These are phyloP conservation scores for Lucilia cuprina DNA, from an alignment of 1,140 invertebrate genomes.

Conservation along the genomic window DNA sequence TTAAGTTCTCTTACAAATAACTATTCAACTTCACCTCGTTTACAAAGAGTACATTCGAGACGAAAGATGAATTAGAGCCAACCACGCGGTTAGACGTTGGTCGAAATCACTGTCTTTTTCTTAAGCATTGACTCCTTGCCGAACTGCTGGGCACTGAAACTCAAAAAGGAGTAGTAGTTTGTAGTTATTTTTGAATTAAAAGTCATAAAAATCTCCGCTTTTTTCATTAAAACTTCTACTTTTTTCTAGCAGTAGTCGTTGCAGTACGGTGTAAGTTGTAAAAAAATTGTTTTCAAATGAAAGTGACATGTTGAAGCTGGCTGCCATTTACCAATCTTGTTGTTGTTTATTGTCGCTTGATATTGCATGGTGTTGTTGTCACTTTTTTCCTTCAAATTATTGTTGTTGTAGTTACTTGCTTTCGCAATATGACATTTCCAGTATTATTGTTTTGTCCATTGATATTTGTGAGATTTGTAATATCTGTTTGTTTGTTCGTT, in stretches of 20 bases:
- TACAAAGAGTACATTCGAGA: too few species aligned
- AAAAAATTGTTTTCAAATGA: background rate
- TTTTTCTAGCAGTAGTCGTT: background rate
- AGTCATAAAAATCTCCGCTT: background rate
- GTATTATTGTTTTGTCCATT: background rate
- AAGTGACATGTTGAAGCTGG: conserved; percentile 13
- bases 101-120: too few species aligned
- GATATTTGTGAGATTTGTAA: background rate
- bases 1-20: too few species aligned
- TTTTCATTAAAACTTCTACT: background rate
- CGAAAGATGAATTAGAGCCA: too few species aligned
- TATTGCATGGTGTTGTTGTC: background rate
- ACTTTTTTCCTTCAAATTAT: background rate
- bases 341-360: background rate
- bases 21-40: too few species aligned
- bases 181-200: background rate
- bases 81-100: too few species aligned
- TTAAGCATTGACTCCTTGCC: too few species aligned
- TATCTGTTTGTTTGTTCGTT: background rate
- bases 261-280: background rate
- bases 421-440: background rate
- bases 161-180: background rate
- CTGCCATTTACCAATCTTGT: conserved; percentile 2
- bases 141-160: too few species aligned
- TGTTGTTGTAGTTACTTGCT: background rate